A percentile compares a stretch with the other conserved stretches of the same genome.
Conservation (phyloP, 2,888 invertebrate species). For the Dicroscelio sp. region DNA sequence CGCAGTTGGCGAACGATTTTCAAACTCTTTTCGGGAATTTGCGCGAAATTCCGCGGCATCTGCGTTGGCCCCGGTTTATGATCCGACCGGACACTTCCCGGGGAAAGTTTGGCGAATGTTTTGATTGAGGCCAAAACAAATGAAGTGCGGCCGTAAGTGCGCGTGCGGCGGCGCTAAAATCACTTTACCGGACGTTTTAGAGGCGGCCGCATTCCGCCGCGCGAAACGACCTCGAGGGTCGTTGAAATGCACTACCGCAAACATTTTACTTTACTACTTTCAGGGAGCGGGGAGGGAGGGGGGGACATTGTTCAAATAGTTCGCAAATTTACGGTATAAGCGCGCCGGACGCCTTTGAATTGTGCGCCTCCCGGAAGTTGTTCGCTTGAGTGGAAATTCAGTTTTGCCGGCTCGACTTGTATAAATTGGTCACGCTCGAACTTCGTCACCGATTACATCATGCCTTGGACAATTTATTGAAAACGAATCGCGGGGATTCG, state of each 20-base stretch:
- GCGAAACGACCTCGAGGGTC: slow-evolving; percentile 73
- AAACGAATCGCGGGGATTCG: slow-evolving; percentile 49
- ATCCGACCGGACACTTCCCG: not conserved
- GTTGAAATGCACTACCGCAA: slow-evolving; percentile 79
- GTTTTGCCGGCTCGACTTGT: slow-evolving; percentile 53
- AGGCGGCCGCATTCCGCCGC: slow-evolving; percentile 65
- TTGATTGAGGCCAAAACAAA: slow-evolving; percentile 15
- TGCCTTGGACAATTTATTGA: slow-evolving; percentile 60
- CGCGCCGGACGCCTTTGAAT: slow-evolving; percentile 59
- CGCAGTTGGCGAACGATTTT: too few relatives aligned
- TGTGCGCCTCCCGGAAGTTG: slow-evolving; percentile 57
- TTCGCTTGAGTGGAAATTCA: slow-evolving; percentile 65
- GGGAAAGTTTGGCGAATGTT: slow-evolving; percentile 8
- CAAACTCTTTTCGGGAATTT: too few relatives aligned
- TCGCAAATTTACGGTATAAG: slow-evolving; percentile 72
- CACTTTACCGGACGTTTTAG: slow-evolving; percentile 71
- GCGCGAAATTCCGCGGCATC: too few relatives aligned
- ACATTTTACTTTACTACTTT: slow-evolving; percentile 80
- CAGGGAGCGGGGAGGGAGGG: slow-evolving; percentile 51
- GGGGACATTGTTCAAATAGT: slow-evolving; percentile 77
- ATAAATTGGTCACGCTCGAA: slow-evolving; percentile 69
- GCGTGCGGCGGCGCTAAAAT: slow-evolving; percentile 59
- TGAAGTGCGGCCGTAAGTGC: slow-evolving; percentile 26
- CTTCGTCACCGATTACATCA: slow-evolving; percentile 59
- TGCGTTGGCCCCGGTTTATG: too few relatives aligned